These are phyloP conservation scores for Diorhabda elongata DNA, from an alignment of 1,140 invertebrate genomes.

Conservation along the genomic window DNA sequence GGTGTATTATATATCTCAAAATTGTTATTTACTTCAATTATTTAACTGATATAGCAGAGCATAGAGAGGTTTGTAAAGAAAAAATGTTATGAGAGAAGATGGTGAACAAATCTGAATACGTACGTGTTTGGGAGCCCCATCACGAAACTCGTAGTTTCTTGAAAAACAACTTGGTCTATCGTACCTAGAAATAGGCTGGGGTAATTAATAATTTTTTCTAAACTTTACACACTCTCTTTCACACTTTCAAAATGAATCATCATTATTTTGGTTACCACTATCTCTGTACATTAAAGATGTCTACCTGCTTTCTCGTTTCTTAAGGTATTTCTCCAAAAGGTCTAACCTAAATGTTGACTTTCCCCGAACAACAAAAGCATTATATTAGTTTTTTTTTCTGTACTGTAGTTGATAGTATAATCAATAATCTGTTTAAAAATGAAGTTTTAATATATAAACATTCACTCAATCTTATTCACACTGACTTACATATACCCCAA, in stretches of 20 bases:
- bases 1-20: too few relatives aligned
- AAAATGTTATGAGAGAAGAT: slow-evolving; percentile 26
- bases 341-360: slow-evolving; percentile 36
- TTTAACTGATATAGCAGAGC: background rate
- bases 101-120: slow-evolving; percentile 44
- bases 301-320: slow-evolving; percentile 6
- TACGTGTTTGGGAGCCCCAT: slow-evolving; percentile 40
- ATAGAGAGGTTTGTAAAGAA: background rate
- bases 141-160: slow-evolving; percentile 35
- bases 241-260: slow-evolving; percentile 29
- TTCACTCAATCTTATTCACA: background rate
- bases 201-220: slow-evolving; percentile 53
- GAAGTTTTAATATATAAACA: background rate
- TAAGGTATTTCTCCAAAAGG: slow-evolving; percentile 27
- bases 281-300: slow-evolving; percentile 8
- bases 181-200: slow-evolving; percentile 52
- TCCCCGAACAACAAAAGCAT: slow-evolving; percentile 41
- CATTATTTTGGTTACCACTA: slow-evolving; percentile 16
- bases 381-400: slow-evolving; percentile 38
- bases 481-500: slow-evolving; percentile 40
- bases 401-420: slow-evolving; percentile 22
- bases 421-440: background rate
- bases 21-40: too few relatives aligned
- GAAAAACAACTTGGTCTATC: slow-evolving; percentile 41
- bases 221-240: slow-evolving; percentile 48